These are phyloP conservation scores for Schizotus pectinicornis DNA, from an alignment of 2,888 invertebrate species.

Conservation along the genomic window DNA sequence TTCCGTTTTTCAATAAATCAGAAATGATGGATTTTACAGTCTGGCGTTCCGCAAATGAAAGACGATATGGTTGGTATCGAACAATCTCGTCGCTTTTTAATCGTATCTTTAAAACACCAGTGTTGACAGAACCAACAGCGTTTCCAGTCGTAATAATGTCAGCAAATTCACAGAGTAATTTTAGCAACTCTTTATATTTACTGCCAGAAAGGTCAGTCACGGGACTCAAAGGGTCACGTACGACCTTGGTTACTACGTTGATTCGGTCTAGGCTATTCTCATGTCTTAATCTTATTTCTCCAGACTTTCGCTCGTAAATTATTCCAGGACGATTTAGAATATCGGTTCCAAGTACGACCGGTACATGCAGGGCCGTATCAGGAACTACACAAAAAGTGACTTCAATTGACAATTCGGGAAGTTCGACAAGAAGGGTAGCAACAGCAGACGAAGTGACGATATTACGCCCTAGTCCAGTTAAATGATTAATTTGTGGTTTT, in stretches of 20 bases:
- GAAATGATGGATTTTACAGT: neutral
- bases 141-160: neutral
- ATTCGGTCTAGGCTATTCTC: neutral
- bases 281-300: neutral
- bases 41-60: neutral
- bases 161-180: neutral
- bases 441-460: neutral
- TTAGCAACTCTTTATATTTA: neutral
- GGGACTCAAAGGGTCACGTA: neutral
- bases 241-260: neutral
- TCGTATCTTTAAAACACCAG: neutral
- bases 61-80: neutral
- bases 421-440: neutral
- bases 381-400: neutral
- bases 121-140: neutral
- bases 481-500: neutral
- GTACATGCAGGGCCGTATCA: neutral
- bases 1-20: no score
- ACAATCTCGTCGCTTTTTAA: neutral
- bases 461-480: neutral
- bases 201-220: neutral
- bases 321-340: neutral
- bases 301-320: neutral
- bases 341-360: neutral
- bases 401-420: neutral